phyloP scores from a whole-genome alignment of 2,797 vertebrate species.

The Cichlasoma orientale region DNA sequence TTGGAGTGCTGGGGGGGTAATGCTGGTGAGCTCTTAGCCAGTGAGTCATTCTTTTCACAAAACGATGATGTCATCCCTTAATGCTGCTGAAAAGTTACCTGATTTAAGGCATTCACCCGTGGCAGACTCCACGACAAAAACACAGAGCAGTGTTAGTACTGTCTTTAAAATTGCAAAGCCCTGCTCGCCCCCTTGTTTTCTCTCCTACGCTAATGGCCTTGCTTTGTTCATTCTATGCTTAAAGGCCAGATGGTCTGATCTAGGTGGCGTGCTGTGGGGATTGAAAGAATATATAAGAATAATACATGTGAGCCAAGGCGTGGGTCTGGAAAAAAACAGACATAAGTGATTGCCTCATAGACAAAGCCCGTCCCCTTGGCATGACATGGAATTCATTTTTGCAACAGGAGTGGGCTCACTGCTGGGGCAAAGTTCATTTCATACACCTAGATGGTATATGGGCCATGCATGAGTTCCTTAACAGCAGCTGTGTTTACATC shows the following conservation, averaged over 20 bases:
- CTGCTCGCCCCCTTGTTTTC: constrained; percentile 26
- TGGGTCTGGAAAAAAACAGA: constrained; percentile 33
- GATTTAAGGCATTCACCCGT: constrained; percentile 48
- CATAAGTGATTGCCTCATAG: constrained; percentile 33
- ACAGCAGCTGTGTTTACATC: constrained; percentile 90
- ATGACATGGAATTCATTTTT: constrained; percentile 60
- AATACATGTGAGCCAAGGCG: constrained; percentile 31
- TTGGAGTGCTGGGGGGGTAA: neutral
- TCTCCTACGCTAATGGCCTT: constrained; percentile 55
- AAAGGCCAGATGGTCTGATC: constrained; percentile 68
- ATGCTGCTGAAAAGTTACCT: constrained; percentile 46
- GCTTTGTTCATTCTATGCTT: constrained; percentile 60
- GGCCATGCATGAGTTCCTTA: constrained; percentile 81
- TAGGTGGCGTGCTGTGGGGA: constrained; percentile 64
- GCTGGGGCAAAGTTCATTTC: constrained; percentile 75
- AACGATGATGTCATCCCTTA: constrained; percentile 65
- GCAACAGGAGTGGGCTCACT: constrained; percentile 31
- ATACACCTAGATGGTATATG: constrained; percentile 79
- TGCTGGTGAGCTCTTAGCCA: constrained; percentile 16
- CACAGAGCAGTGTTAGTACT: constrained; percentile 8
- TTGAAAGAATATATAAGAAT: constrained; percentile 65
- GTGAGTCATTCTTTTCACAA: constrained; percentile 57
- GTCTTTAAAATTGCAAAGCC: constrained; percentile 68
- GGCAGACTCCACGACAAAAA: constrained; percentile 40
- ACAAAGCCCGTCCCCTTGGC: constrained; percentile 34